Evolutionary conservation across 2,113 vertebrate genomes (phyloP), one percentile per base, ranked within the genome.

Genomic region (Corythornis madagascariensis): DNA sequence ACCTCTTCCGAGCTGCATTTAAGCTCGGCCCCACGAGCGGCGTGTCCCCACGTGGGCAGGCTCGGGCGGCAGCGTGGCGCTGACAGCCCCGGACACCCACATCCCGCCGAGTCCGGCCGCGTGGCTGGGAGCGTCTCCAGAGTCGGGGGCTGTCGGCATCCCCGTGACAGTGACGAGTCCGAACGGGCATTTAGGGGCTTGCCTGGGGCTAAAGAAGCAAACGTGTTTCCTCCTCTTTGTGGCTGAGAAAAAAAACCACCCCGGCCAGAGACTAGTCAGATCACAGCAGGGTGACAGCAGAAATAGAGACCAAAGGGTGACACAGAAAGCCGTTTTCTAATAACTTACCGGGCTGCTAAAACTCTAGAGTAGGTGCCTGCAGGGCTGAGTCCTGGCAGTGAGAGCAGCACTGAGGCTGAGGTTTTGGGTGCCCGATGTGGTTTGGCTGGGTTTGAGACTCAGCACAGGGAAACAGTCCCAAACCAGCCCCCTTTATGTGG

Each of bases 11-110:
- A 19, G 52, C 38, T 22, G 24, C 55, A 2, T 92, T 92, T 92
- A 19, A 16, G 57, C 25, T 70, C 33, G 19, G 43, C 28, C 77
- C 65, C 60, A 17, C 13, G 7, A 72, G 55, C 50, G 88, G 52
- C 75, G 28, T 1, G 59, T 86, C 38, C 72, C 88, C 95, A 91
- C 88, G 91, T 83, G 92, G 86, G 79, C 63, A 26, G 69, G 57
- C 24, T 4, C 81, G 5, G 65, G 7, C 7, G 66, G 89, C 77
- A 45, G 69, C 73, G 47, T 55, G 88, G 90, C 25, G 69, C 84
- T 90, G 94, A 78, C 87, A 94, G 86, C 70, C 88, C 55, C 11
- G 12, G 31, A 56, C 67, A 4, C 86, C 13, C 26, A 48, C 73
- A 50, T 31, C 11, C 59, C 12, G 5, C 35, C 7, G 25, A 43